Percentiles rank a stretch among this genome's conserved stretches.
Conservation (phyloP, 1,140 invertebrate species). For the Scylla paramamosain region DNA sequence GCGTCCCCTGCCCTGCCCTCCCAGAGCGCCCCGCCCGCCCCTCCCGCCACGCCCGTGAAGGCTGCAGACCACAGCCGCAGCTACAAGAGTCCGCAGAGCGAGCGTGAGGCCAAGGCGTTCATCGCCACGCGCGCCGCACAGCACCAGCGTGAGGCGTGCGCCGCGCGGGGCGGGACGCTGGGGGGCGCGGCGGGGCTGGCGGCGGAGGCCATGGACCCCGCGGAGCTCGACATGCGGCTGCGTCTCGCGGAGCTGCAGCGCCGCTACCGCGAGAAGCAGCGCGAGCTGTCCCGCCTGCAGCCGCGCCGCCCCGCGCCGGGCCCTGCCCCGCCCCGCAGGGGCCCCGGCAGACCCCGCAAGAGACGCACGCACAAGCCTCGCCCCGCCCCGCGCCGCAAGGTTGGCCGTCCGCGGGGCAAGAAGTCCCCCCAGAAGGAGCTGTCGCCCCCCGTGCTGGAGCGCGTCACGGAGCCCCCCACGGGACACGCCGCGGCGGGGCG, state of each 20-base stretch:
- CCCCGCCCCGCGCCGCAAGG: slow-evolving; percentile 31
- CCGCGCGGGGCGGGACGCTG: slow-evolving; percentile 45
- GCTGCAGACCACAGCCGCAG: slow-evolving; percentile 56
- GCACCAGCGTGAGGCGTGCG: slow-evolving; percentile 31
- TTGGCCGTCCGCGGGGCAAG: slow-evolving; percentile 48
- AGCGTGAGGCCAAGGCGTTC: slow-evolving; percentile 68
- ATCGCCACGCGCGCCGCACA: slow-evolving; percentile 66
- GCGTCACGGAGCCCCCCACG: slow-evolving; percentile 50
- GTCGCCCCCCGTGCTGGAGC: slow-evolving; percentile 61
- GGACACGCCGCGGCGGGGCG: background rate
- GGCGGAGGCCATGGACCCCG: slow-evolving; percentile 50
- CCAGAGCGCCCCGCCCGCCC: background rate
- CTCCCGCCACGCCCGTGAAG: slow-evolving; percentile 47
- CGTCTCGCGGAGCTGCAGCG: slow-evolving; percentile 67
- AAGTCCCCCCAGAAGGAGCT: slow-evolving; percentile 66
- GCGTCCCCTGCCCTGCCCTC: background rate
- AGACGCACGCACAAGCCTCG: slow-evolving; percentile 42
- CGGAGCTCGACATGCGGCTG: slow-evolving; percentile 66
- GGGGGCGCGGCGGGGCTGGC: slow-evolving; percentile 41
- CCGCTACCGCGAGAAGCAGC: slow-evolving; percentile 64
- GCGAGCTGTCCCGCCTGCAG: slow-evolving; percentile 61
- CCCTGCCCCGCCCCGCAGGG: slow-evolving; percentile 29
- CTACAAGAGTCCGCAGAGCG: slow-evolving; percentile 68
- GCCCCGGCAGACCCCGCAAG: slow-evolving; percentile 64
- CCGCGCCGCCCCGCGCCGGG: slow-evolving; percentile 35